These are phyloP conservation scores for Sylvia atricapilla DNA, from an alignment of 2,113 vertebrate genomes.

Conservation along the genomic window DNA sequence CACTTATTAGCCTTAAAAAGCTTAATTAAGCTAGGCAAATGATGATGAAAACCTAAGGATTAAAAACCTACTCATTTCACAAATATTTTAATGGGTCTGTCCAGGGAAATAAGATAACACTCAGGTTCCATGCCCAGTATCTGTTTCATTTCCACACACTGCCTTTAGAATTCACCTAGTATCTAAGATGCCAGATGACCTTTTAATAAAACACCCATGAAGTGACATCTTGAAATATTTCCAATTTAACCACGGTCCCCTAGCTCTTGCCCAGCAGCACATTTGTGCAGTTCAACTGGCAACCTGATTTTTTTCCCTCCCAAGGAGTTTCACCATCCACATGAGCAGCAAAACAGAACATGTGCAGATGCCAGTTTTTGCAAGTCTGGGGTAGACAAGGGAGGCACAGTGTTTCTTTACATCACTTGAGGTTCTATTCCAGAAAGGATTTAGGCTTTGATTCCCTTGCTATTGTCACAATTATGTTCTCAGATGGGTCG, in stretches of 20 bases:
- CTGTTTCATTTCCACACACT: rapidly evolving
- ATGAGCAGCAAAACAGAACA: background rate
- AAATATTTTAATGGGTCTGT: background rate
- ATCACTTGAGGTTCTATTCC: background rate
- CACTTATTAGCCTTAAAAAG: background rate
- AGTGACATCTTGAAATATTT: background rate
- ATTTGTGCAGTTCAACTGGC: background rate
- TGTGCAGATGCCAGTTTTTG: background rate
- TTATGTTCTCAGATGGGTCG: background rate
- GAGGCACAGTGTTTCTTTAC: background rate
- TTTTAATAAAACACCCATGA: background rate
- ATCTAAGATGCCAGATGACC: background rate
- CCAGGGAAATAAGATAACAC: background rate
- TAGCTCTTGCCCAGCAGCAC: background rate
- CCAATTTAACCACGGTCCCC: background rate
- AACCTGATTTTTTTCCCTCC: background rate
- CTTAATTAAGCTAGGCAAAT: background rate
- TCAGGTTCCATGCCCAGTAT: background rate
- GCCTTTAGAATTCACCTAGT: background rate
- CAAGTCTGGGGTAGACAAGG: background rate
- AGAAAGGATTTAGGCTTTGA: background rate
- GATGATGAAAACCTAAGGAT: background rate
- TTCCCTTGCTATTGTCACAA: background rate
- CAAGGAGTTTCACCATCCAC: background rate
- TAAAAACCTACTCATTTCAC: background rate